A percentile compares a stretch with the other conserved stretches of the same genome.
These are phyloP conservation scores for Popillia japonica DNA, from an alignment of 1,140 invertebrate species.

Conservation along the genomic window DNA sequence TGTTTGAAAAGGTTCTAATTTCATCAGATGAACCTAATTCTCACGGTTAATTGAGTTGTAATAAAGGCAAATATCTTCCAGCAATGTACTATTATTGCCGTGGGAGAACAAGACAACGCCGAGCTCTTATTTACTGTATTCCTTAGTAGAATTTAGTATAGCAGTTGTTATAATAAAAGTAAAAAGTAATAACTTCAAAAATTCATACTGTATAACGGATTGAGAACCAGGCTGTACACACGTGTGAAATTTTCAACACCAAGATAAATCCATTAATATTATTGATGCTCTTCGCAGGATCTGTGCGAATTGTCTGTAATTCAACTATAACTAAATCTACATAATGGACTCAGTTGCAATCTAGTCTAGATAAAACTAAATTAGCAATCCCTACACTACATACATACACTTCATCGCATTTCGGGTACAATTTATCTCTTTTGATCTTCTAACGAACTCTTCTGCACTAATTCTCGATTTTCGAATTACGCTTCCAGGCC, in stretches of 20 bases:
- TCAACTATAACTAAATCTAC: no score
- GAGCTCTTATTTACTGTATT: not conserved
- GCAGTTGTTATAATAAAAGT: no score
- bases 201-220: no score
- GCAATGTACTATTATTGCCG: slow-evolving; percentile 9
- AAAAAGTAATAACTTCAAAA: no score
- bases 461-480: not conserved
- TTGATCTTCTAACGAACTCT: not conserved
- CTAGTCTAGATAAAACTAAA: no score
- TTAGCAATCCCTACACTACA: not conserved
- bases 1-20: slow-evolving; percentile 27
- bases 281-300: no score
- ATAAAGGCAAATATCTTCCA: slow-evolving; percentile 24
- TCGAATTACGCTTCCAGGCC: not conserved
- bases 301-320: no score
- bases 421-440: not conserved
- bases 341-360: no score
- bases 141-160: not conserved
- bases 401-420: not conserved
- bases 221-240: no score
- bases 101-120: slow-evolving; percentile 1
- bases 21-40: slow-evolving; percentile 16
- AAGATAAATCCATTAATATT: no score
- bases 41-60: slow-evolving; percentile 14
- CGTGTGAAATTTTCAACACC: not conserved